These are phyloP conservation scores for Hiodon tergisus DNA, from an alignment of 2,113 vertebrate genomes.

Conservation along the genomic window DNA sequence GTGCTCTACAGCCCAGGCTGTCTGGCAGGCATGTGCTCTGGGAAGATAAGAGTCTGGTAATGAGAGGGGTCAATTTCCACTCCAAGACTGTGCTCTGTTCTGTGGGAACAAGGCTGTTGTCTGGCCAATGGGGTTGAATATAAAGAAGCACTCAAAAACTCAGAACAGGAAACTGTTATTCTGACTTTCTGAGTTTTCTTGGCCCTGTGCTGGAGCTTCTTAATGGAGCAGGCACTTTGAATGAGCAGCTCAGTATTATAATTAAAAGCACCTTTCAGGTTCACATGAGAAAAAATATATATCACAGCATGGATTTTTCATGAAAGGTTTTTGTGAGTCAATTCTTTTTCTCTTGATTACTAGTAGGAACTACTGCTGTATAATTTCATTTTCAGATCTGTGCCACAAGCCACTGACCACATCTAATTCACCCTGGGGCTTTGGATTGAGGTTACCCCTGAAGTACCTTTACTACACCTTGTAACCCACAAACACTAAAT, in stretches of 20 bases:
- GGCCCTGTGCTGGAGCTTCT: neutral
- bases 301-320: neutral
- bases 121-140: neutral
- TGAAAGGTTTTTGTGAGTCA: neutral
- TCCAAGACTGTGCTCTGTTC: neutral
- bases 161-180: neutral
- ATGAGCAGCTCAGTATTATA: too few relatives aligned
- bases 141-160: neutral
- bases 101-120: constrained; percentile 7
- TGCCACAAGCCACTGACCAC: constrained; percentile 48
- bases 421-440: constrained; percentile 46
- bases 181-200: neutral
- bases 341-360: neutral
- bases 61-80: neutral
- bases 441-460: constrained; percentile 47
- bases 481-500: constrained; percentile 52
- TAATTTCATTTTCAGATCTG: constrained; percentile 13
- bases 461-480: constrained; percentile 58
- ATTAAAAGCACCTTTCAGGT: neutral
- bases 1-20: neutral
- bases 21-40: neutral
- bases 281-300: neutral
- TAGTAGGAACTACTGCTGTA: neutral
- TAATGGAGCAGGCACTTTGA: neutral
- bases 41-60: neutral